A percentile compares a stretch with the other conserved stretches of the same genome.
These are phyloP conservation scores for Lasiurus borealis DNA, from an alignment of 2,113 vertebrate genomes.

Conservation along the genomic window DNA sequence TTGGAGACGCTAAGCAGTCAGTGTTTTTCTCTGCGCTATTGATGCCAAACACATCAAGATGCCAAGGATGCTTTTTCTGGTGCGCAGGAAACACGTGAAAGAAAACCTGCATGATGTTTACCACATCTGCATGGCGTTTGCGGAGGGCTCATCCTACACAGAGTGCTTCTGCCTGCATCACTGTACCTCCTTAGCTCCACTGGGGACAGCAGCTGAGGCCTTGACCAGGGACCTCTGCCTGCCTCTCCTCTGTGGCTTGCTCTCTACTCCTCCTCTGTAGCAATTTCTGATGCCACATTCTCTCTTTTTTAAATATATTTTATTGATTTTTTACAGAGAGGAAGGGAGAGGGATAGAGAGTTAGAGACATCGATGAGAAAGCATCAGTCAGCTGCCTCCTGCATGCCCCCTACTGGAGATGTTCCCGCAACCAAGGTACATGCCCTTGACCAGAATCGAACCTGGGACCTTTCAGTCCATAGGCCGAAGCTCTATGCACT, in stretches of 20 bases:
- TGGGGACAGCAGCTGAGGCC: not conserved
- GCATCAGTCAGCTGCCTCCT: too few species aligned
- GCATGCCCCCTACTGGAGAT: too few species aligned
- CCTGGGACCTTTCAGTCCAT: too few species aligned
- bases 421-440: too few species aligned
- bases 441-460: too few species aligned
- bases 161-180: not conserved
- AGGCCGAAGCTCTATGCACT: too few species aligned
- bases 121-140: accelerated
- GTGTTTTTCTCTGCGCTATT: not conserved
- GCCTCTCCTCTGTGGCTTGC: too few species aligned
- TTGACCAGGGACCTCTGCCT: not conserved
- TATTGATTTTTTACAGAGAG: too few species aligned
- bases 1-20: not conserved
- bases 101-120: not conserved
- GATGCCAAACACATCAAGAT: not conserved
- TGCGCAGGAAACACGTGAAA: not conserved
- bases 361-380: too few species aligned
- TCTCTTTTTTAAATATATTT: too few species aligned
- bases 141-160: not conserved
- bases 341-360: too few species aligned
- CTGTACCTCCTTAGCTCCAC: not conserved
- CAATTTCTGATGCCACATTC: accelerated
- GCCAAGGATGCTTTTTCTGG: not conserved
- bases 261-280: accelerated